Conservation (phyloP, 2,113 vertebrate genomes). For the Prunella himalayana region DNA sequence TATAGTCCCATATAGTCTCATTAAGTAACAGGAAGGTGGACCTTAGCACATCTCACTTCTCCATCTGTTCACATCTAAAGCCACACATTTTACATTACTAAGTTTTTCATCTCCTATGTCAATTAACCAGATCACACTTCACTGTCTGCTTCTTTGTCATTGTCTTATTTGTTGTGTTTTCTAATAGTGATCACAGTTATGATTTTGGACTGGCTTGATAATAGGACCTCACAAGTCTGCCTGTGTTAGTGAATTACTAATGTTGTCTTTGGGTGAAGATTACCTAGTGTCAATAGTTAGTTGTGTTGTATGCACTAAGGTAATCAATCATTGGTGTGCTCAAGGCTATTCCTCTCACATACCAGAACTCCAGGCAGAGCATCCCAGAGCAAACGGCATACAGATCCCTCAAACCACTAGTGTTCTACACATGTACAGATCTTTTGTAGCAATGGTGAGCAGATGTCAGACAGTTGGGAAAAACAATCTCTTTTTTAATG, state of each 20-base stretch:
- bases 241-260: neutral
- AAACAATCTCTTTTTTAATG: neutral
- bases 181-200: neutral
- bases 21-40: neutral
- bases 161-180: neutral
- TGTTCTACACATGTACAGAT: neutral
- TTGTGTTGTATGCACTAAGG: too few species aligned
- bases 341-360: neutral
- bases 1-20: neutral
- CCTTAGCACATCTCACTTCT: neutral
- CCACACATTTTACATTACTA: neutral
- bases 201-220: neutral
- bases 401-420: fast-evolving
- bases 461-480: fast-evolving
- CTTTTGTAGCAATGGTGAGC: fast-evolving
- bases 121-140: neutral
- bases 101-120: neutral
- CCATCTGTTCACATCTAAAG: neutral
- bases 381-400: neutral
- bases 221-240: neutral
- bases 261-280: neutral
- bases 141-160: neutral
- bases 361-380: neutral
- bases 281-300: neutral
- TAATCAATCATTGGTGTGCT: neutral